Evolutionary conservation across 1,140 invertebrate species (phyloP), one percentile per base, ranked within the genome.

Genomic region (Drosophila bifasciata): DNA sequence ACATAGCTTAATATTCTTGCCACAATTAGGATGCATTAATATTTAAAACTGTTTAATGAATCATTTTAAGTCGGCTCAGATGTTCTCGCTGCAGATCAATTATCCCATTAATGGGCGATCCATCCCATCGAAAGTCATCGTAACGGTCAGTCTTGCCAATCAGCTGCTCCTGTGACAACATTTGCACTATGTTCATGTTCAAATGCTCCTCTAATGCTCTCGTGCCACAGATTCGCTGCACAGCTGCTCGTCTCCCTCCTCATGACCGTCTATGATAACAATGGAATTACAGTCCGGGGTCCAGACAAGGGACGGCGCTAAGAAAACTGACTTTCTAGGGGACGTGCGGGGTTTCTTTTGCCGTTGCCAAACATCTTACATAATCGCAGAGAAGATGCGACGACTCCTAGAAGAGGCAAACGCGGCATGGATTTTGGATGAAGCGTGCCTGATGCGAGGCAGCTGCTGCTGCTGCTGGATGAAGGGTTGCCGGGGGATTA

Each of bases 401-500:
- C 32, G 32, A 36, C 11, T 36, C 11, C 11, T 36, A 36, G 32
- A 36, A 36, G 32, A 36, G 32, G 32, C 32, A 13, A 8, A 13
- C 55, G 41, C 51, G 45, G 67, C 76, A 77, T 69, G 68, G 51
- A 64, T 78, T 76, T 73, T 19, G 48, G 43, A 75, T 85, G 81
- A 85, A 86, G 81, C 83, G 81, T 86, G 81, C 81, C 81, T 80
- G 73, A 86, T 86, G 63, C 77, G 41, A 77, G 56, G 49, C 81
- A 86, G 73, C 81, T 86, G 81, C 53, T 39, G n/a, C 25, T 15
- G n/a, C n/a, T 32, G n/a, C 32, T 61, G 52, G 62, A 52, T 43
- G 73, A 88, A 77, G 81, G 81, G 83, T 86, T 86, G 81, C 46
- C 44, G 46, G 39, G 32, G 66, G 81, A 81, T 86, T 88, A 86